These are phyloP conservation scores for Fregetta grallaria DNA, from an alignment of 2,113 vertebrate species.

Conservation along the genomic window DNA sequence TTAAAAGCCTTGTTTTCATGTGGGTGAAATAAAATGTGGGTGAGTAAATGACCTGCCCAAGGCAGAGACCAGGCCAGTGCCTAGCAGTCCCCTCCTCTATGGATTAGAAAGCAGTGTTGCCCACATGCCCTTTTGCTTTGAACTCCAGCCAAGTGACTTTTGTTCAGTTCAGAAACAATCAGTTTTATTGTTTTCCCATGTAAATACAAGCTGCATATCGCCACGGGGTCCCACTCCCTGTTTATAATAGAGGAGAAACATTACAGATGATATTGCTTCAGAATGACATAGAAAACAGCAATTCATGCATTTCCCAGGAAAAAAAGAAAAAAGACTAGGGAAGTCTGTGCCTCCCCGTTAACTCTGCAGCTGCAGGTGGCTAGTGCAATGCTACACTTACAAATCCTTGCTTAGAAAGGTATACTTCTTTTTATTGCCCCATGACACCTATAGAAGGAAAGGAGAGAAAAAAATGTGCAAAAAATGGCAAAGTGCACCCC, in stretches of 20 bases:
- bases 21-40: neutral
- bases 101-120: neutral
- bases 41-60: neutral
- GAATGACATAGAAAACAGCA: neutral
- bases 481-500: neutral
- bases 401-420: neutral
- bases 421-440: neutral
- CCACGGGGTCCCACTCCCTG: neutral
- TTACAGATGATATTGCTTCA: neutral
- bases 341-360: neutral
- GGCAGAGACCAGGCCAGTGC: neutral
- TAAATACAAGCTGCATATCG: conserved; percentile 13
- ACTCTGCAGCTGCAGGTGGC: neutral
- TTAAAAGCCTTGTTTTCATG: neutral
- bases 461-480: neutral
- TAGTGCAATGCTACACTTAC: neutral
- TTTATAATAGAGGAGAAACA: neutral
- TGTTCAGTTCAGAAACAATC: neutral
- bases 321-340: neutral
- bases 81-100: neutral
- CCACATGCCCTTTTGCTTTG: neutral
- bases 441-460: neutral
- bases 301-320: neutral
- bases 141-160: neutral
- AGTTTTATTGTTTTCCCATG: conserved; percentile 36